Evolutionary conservation across 2,888 invertebrate species (phyloP).

Genomic region (Sarcophaga subvicina): DNA sequence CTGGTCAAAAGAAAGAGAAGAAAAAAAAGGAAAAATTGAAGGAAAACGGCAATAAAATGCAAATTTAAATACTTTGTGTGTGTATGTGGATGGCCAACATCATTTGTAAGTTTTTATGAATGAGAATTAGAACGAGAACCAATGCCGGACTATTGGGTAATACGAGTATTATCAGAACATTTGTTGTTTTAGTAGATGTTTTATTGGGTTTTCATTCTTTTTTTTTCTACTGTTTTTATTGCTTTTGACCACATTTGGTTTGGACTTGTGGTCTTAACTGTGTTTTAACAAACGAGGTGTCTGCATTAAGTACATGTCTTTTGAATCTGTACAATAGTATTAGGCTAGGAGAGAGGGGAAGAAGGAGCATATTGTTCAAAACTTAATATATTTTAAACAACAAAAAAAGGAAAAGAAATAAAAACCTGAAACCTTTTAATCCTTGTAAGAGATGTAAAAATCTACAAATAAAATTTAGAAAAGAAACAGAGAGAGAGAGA

Average conservation of each 20-base stretch:
- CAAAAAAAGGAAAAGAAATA: constrained; percentile 10
- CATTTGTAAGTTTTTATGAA: constrained; percentile 5
- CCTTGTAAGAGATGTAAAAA: constrained; percentile 32
- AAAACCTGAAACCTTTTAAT: constrained; percentile 42
- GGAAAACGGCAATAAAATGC: constrained; percentile 50
- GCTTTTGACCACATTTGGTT: constrained; percentile 66
- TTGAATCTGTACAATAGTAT: not conserved
- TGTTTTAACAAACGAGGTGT: constrained; percentile 60
- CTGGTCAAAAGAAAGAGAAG: constrained; percentile 7
- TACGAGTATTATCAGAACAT: not conserved
- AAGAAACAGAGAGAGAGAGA: not conserved
- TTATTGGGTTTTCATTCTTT: not conserved
- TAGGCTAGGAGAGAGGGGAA: not conserved
- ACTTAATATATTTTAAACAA: not conserved
- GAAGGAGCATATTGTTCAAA: too few species aligned
- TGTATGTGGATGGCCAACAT: not conserved
- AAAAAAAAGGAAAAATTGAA: too few species aligned
- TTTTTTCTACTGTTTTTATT: constrained; percentile 46
- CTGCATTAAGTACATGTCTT: constrained; percentile 45
- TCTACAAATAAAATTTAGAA: constrained; percentile 28
- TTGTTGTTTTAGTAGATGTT: not conserved
- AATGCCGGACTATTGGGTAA: not conserved
- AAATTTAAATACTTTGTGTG: constrained; percentile 32
- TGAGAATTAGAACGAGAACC: not conserved
- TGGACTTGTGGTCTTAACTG: constrained; percentile 61